Evolutionary conservation across 2,888 invertebrate species (phyloP).

Genomic region (Omphaloscelis lunosa): DNA sequence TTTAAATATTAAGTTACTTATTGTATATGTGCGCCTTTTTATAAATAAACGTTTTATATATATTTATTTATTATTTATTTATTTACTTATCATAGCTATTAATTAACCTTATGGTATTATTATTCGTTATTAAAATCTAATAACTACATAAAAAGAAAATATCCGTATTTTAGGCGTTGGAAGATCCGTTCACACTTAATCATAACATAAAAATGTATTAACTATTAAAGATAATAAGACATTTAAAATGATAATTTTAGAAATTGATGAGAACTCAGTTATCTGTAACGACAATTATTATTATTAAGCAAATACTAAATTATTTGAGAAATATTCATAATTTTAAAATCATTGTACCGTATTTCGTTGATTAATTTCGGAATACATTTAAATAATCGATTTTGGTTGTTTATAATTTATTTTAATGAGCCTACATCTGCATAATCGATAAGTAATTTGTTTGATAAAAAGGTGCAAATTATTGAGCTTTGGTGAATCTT

Average conservation of each 20-base stretch:
- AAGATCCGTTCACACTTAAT: not conserved
- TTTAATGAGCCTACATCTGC: slow-evolving; percentile 27
- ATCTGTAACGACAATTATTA: not conserved
- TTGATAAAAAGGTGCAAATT: slow-evolving; percentile 15
- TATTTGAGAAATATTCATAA: slow-evolving; percentile 5
- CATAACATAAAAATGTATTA: not conserved
- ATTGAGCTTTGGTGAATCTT: not conserved
- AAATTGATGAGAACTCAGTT: not conserved
- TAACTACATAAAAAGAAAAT: not conserved
- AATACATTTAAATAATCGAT: slow-evolving; percentile 39
- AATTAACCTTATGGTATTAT: not conserved
- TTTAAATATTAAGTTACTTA: too few relatives aligned
- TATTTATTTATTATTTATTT: too few relatives aligned
- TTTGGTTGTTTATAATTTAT: slow-evolving; percentile 7
- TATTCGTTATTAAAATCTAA: not conserved
- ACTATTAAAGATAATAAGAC: not conserved
- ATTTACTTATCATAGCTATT: not conserved
- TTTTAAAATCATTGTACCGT: slow-evolving; percentile 8
- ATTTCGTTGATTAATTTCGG: slow-evolving; percentile 8
- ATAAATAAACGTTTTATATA: too few relatives aligned
- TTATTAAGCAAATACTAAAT: not conserved
- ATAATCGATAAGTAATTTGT: slow-evolving; percentile 30
- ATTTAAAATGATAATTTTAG: not conserved
- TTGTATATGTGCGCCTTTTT: too few relatives aligned
- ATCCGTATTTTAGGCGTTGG: not conserved